These are phyloP conservation scores for Semotilus atromaculatus DNA, from an alignment of 2,797 vertebrate genomes.

Conservation along the genomic window DNA sequence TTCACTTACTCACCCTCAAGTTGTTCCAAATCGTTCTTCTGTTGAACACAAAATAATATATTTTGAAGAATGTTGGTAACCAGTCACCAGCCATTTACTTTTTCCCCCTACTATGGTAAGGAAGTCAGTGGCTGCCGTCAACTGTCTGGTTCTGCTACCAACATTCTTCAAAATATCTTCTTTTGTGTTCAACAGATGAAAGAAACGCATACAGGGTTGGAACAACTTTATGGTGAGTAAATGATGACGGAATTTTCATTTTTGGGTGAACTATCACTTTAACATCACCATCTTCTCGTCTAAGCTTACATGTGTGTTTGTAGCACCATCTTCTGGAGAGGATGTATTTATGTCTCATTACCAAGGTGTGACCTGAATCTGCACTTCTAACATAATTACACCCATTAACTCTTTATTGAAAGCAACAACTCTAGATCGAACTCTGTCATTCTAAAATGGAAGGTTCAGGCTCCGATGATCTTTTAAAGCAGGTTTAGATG, in stretches of 20 bases:
- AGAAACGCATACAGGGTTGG: background rate
- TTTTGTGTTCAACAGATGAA: background rate
- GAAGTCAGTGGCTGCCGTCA: no score
- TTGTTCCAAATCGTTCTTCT: background rate
- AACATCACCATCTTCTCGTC: background rate
- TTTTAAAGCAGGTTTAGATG: background rate
- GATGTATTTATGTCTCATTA: background rate
- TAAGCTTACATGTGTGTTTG: background rate
- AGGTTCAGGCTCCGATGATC: background rate
- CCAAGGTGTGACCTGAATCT: constrained; percentile 5
- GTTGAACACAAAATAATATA: background rate
- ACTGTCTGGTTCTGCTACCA: no score
- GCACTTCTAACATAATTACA: constrained; percentile 9
- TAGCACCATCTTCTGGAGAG: constrained; percentile 5
- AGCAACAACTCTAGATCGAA: background rate
- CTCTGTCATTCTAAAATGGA: background rate
- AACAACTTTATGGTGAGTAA: background rate
- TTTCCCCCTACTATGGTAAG: no score
- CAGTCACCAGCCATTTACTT: no score
- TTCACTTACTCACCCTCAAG: background rate
- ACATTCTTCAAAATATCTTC: background rate
- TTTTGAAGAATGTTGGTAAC: background rate
- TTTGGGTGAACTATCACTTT: background rate
- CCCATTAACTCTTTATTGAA: background rate
- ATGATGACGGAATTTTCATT: background rate